Base-by-base conservation (phyloP, 1,140 invertebrate genomes). In the Arion vulgaris region DNA sequence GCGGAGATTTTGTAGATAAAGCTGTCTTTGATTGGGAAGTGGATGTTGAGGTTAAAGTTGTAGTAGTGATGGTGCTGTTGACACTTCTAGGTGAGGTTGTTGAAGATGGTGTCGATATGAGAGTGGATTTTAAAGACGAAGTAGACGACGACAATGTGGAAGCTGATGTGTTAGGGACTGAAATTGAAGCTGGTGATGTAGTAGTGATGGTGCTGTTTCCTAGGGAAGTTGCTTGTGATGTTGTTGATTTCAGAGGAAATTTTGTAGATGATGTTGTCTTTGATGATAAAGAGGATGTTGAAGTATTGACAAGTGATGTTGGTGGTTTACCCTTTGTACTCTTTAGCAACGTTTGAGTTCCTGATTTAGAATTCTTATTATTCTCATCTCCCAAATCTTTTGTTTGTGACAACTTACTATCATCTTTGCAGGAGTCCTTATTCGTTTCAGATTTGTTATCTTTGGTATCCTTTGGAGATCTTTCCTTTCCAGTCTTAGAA, bases 81-180 rank as follows among this genome's bases (percentile, higher is more conserved):
- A 57, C 4, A 76, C 69, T 36, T 75, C 28, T 72, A 62, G 74
- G 39, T 39, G 68, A 34, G 1, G 80, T 41, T 36, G 80, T n/a
- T 57, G 78, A 32, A 17, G 81, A 34, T 17, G 81, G 28, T 23
- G 81, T 49, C 62, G 84, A 38, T 2, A 53, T 76, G 11, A 78
- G 19, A 32, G 84, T 49, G n/a, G n/a, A n/a, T n/a, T n/a, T n/a
- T n/a, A n/a, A n/a, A n/a, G n/a, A n/a, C n/a, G n/a, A n/a, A n/a
- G n/a, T n/a, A n/a, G n/a, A n/a, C n/a, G n/a, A n/a, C n/a, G n/a
- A n/a, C n/a, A n/a, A n/a, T n/a, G n/a, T n/a, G n/a, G n/a, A n/a
- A n/a, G n/a, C n/a, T n/a, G n/a, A n/a, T n/a, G n/a, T n/a, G n/a
- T 19, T 49, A 19, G 45, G 45, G 9, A 19, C 45, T 49, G 45